Evolutionary conservation across 2,113 vertebrate species (phyloP), one percentile per base, ranked within the genome.

Genomic region (Centrocercus urophasianus): DNA sequence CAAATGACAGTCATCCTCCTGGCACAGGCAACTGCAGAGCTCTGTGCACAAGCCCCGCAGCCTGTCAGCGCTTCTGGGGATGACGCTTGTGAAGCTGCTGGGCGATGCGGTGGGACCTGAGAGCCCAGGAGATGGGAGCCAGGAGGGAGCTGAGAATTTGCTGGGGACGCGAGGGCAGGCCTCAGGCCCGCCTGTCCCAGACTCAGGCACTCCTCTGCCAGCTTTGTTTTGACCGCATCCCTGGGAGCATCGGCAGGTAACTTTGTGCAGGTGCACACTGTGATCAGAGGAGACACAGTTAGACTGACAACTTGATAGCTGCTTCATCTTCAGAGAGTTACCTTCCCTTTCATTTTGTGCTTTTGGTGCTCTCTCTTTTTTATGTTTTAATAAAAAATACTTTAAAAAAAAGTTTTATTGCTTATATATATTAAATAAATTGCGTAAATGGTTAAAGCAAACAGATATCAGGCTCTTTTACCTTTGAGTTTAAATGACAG

Each of bases 201-300:
- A 76, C 69, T 69, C 28, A 21, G 24, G 28, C 40, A 17, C 3
- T 1, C 0, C 0, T 20, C 36, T 2, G 3, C 65, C 56, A 61
- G 54, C 32, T 90, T 47, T 25, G 3, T 27, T 87, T 70, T 4
- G 14, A 7, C 27, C 13, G 14, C 5, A 24, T 2, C 22, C 40
- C 1, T 5, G 17, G 36, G 10, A 57, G 0, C 28, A 50, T 10
- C 32, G 11, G 8, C 5, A 2, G 13, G 5, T 22, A 61, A 43
- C 27, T 7, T 4, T 0, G 0, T 38, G 15, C 13, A n/a, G 18
- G 28, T 34, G 38, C 42, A 75, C 3, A 16, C 19, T 54, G 0
- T 0, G 10, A 19, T 5, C 52, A 54, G 27, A 52, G 3, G 7
- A 27, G 38, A 65, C 3, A 11, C 15, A 40, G 20, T 57, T 60